Percentiles rank a stretch among this genome's conserved stretches.
Evolutionary conservation across 2,888 invertebrate species (phyloP).

Genomic region (Eristalinus aeneus): DNA sequence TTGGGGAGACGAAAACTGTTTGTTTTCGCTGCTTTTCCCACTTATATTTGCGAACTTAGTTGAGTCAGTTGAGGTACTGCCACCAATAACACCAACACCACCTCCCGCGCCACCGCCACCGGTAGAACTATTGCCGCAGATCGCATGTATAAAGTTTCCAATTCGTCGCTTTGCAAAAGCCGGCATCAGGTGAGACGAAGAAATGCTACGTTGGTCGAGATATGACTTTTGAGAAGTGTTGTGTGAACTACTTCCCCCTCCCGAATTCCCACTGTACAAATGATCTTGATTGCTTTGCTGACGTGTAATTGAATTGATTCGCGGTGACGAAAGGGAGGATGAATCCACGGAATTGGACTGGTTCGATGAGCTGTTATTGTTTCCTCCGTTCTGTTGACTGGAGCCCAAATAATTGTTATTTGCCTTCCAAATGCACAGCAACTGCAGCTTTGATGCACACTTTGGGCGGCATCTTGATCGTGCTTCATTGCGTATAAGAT

Average conservation of each 20-base stretch:
- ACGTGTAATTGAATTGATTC: constrained; percentile 33
- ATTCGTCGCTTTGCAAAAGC: constrained; percentile 79
- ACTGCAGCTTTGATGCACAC: constrained; percentile 82
- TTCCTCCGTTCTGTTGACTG: constrained; percentile 72
- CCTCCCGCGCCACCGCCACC: not conserved
- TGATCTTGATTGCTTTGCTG: constrained; percentile 36
- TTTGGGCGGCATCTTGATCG: constrained; percentile 88
- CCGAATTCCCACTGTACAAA: constrained; percentile 22
- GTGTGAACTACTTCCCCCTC: constrained; percentile 63
- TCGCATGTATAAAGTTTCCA: constrained; percentile 42
- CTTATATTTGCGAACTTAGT: constrained; percentile 73
- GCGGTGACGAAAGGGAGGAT: constrained; percentile 23
- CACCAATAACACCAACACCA: not conserved
- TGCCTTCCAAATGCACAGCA: constrained; percentile 81
- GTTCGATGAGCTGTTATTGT: constrained; percentile 17
- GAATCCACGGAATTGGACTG: constrained; percentile 19
- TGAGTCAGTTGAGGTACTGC: constrained; percentile 17
- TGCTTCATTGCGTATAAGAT: constrained; percentile 87
- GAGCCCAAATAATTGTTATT: constrained; percentile 81
- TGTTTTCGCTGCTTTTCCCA: constrained; percentile 84
- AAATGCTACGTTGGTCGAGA: constrained; percentile 79
- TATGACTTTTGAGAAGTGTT: constrained; percentile 72
- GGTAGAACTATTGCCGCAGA: constrained; percentile 9
- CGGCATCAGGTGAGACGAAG: constrained; percentile 80
- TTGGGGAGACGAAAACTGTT: constrained; percentile 46